Base-by-base conservation (phyloP, 2,888 invertebrate genomes). In the Tryphoninae sp. region DNA sequence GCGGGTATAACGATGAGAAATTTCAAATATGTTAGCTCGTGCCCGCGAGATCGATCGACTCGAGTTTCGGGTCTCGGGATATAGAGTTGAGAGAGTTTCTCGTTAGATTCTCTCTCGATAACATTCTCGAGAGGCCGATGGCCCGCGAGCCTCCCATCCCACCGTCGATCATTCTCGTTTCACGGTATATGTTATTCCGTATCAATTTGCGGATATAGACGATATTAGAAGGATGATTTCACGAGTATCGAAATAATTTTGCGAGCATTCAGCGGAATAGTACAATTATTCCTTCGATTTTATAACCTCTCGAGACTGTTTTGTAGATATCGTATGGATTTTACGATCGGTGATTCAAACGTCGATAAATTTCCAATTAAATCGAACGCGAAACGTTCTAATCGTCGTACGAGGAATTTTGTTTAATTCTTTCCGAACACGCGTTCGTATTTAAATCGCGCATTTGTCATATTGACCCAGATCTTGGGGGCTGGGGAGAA, bases 391-490 rank as follows among this genome's bases (percentile, higher is more conserved):
- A 65, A 65, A 45, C 16, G 7, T 16, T n/a, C 8, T 45, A 42
- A 42, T 65, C 11, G 22, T 8, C 58, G 58, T 22, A 9, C 9
- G 22, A 58, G 22, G 4, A 33, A 61, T 61, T 61, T 33, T 61
- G 2, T 11, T 33, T 16, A 3, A 26, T 26, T 40, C 11, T n/a
- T 61, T 13, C 2, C 33, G 61, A 51, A 23, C n/a, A 62, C 33
- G 7, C 51, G 19, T 40, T 59, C 55, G 11, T 59, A 19, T 55
- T n/a, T 33, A 45, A 0, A 53, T 23, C 58, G 55, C 59, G 74
- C 33, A 33, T 33, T 77, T 74, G 83, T 84, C 82, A 82, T 79
- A 83, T 85, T 85, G 81, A 85, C 78, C 85, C 68, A 85, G 51
- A 85, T 85, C 62, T 6, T 0, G 1, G 33, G 6, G 6, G 33